Evolutionary conservation across 2,797 vertebrate genomes (phyloP).

Genomic region (Eulemur albifrons): DNA sequence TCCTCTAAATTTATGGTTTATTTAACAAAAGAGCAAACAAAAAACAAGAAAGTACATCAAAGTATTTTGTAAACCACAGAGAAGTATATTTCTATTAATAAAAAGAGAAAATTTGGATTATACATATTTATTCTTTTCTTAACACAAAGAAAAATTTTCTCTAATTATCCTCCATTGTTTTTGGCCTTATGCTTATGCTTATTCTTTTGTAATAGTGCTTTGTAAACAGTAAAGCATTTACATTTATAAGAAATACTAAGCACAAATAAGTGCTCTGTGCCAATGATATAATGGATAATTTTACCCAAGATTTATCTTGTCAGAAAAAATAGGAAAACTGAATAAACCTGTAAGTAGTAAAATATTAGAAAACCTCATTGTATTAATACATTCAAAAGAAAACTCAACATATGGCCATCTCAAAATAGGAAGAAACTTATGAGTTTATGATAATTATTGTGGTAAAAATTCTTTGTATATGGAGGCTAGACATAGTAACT

Average conservation of each 20-base stretch:
- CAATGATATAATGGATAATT: background rate
- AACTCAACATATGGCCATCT: background rate
- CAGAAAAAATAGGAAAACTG: background rate
- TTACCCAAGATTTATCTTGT: background rate
- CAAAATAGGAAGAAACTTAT: background rate
- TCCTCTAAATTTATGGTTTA: background rate
- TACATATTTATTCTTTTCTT: background rate
- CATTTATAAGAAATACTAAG: background rate
- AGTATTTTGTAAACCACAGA: background rate
- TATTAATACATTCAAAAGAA: background rate
- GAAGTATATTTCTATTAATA: background rate
- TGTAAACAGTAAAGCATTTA: background rate
- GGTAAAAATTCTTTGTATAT: background rate
- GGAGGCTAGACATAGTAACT: background rate
- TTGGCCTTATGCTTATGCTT: background rate
- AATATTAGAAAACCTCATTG: background rate
- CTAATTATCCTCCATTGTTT: background rate
- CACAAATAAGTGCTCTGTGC: background rate
- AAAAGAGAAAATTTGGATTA: background rate
- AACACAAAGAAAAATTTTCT: background rate
- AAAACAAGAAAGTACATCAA: background rate
- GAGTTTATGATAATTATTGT: background rate
- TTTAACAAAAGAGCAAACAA: background rate
- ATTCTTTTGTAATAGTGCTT: background rate
- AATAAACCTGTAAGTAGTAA: background rate